Conservation (phyloP, 2,888 invertebrate species). For the Stenoptilia bipunctidactyla region DNA sequence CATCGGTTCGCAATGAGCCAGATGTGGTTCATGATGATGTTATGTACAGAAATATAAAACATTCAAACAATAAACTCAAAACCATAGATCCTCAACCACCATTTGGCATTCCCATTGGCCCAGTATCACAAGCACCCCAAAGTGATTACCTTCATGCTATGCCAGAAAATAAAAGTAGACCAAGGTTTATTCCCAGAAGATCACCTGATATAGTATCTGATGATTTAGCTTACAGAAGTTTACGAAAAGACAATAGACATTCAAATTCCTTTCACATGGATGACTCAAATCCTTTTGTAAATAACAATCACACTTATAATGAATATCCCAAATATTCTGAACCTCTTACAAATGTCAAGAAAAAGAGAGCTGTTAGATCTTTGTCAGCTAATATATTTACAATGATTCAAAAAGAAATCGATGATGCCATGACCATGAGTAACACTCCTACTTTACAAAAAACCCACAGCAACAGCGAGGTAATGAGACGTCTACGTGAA, state of each 20-base stretch:
- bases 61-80: constrained; percentile 80
- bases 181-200: constrained; percentile 75
- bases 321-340: constrained; percentile 49
- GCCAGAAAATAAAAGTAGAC: constrained; percentile 72
- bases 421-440: constrained; percentile 67
- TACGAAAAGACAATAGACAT: constrained; percentile 83
- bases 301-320: constrained; percentile 51
- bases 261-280: constrained; percentile 59
- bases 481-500: constrained; percentile 60
- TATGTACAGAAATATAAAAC: constrained; percentile 83
- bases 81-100: constrained; percentile 87
- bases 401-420: constrained; percentile 77
- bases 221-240: constrained; percentile 86
- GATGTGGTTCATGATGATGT: constrained; percentile 88
- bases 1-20: constrained; percentile 78
- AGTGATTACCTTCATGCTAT: constrained; percentile 88
- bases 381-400: constrained; percentile 87
- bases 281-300: constrained; percentile 57
- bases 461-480: constrained; percentile 73
- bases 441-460: constrained; percentile 68
- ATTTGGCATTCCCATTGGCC: constrained; percentile 91
- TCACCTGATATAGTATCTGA: constrained; percentile 88
- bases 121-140: constrained; percentile 82
- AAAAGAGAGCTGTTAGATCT: constrained; percentile 85
- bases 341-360: constrained; percentile 66